Evolutionary conservation across 1,140 invertebrate genomes (phyloP).

Genomic region (Zaprionus kolodkinae): DNA sequence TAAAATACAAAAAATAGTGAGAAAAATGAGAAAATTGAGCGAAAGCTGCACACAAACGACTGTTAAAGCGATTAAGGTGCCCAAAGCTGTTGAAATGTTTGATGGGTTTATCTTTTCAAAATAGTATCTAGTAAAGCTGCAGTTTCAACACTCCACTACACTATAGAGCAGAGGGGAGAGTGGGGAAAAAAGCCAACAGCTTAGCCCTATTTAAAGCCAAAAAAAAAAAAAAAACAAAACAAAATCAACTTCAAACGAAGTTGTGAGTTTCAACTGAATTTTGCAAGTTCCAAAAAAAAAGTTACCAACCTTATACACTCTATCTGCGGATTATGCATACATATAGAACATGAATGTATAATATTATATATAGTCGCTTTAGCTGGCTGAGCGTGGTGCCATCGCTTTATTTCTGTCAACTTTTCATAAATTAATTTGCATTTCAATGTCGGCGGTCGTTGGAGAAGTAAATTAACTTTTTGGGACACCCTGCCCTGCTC

Average conservation of each 20-base stretch:
- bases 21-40: neutral
- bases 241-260: neutral
- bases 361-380: neutral
- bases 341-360: constrained; percentile 2
- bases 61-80: neutral
- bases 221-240: neutral
- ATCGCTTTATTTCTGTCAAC: constrained; percentile 5
- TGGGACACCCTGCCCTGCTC: neutral
- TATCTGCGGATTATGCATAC: neutral
- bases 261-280: neutral
- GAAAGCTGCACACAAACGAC: too few species aligned
- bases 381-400: neutral
- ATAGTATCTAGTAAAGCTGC: neutral
- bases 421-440: constrained; percentile 21
- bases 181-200: neutral
- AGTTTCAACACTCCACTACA: neutral
- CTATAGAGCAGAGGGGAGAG: neutral
- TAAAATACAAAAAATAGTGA: neutral
- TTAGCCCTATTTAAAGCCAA: neutral
- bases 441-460: neutral
- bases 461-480: constrained; percentile 8
- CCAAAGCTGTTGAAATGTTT: neutral
- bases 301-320: neutral
- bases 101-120: neutral
- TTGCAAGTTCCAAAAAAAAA: neutral